Conservation (phyloP, 2,113 vertebrate genomes). For the Cavia aperea region DNA sequence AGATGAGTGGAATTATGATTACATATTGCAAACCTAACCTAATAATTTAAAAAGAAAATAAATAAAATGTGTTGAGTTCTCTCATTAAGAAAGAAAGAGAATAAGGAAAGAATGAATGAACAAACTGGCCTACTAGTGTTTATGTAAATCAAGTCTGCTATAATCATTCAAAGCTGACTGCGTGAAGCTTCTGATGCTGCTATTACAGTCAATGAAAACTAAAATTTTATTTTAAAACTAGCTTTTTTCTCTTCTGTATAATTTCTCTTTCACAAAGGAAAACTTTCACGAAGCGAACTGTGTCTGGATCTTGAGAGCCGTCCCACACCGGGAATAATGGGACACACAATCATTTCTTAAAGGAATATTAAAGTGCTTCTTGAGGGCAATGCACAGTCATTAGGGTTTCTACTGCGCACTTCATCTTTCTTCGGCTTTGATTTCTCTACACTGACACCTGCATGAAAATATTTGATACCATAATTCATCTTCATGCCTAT, state of each 20-base stretch:
- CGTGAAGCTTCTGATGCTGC: background rate
- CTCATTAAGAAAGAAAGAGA: background rate
- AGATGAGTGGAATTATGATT: background rate
- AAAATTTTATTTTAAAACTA: background rate
- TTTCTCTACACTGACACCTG: background rate
- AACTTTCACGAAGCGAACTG: background rate
- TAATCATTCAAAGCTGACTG: background rate
- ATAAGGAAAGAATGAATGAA: too few relatives aligned
- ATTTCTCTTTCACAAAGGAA: background rate
- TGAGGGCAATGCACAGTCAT: background rate
- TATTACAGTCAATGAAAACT: background rate
- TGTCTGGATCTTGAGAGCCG: background rate
- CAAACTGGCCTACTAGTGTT: fast-evolving
- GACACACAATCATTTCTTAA: background rate
- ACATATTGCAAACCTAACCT: background rate
- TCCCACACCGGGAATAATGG: background rate
- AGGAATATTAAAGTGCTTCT: background rate
- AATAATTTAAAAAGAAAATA: background rate
- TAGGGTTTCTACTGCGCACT: background rate
- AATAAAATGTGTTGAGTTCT: background rate
- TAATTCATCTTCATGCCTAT: background rate
- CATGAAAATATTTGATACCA: background rate
- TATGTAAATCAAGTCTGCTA: background rate
- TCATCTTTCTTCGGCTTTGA: background rate
- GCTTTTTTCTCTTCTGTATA: background rate